Evolutionary conservation across 2,113 vertebrate genomes (phyloP).

Genomic region (Oryzias melastigma): DNA sequence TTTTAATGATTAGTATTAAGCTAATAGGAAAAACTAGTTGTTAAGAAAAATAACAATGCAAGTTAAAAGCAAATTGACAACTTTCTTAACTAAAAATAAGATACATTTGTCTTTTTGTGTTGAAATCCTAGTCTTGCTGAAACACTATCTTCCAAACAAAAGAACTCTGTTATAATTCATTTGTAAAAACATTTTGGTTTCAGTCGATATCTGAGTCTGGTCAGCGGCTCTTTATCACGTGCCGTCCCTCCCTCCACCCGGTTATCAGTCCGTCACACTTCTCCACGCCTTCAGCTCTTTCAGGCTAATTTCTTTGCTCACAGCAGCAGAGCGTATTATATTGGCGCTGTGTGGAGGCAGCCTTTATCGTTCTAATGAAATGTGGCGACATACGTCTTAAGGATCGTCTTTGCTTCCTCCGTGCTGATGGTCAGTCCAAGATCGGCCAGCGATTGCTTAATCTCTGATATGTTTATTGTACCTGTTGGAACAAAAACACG

Average conservation of each 20-base stretch:
- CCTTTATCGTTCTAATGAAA: neutral
- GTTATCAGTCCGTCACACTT: constrained; percentile 53
- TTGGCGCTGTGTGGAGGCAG: neutral
- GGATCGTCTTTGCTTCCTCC: constrained; percentile 87
- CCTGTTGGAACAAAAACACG: constrained; percentile 73
- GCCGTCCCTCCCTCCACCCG: neutral
- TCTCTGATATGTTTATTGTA: constrained; percentile 85
- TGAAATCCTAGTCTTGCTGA: too few relatives aligned
- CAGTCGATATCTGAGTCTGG: neutral
- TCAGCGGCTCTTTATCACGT: constrained; percentile 24
- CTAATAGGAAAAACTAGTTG: too few relatives aligned
- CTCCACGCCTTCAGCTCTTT: constrained; percentile 13
- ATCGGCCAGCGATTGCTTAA: constrained; percentile 87
- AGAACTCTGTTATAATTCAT: too few relatives aligned
- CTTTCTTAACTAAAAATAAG: too few relatives aligned
- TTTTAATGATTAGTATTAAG: too few relatives aligned
- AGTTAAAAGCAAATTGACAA: too few relatives aligned
- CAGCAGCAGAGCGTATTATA: neutral
- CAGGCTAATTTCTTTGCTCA: neutral
- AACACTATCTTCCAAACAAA: too few relatives aligned
- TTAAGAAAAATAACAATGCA: too few relatives aligned
- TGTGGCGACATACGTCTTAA: constrained; percentile 80
- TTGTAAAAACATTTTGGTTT: too few relatives aligned
- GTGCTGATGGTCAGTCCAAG: constrained; percentile 86
- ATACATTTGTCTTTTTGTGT: too few relatives aligned